Evolutionary conservation across 1,140 invertebrate species (phyloP).

Genomic region (Bombus confusus): DNA sequence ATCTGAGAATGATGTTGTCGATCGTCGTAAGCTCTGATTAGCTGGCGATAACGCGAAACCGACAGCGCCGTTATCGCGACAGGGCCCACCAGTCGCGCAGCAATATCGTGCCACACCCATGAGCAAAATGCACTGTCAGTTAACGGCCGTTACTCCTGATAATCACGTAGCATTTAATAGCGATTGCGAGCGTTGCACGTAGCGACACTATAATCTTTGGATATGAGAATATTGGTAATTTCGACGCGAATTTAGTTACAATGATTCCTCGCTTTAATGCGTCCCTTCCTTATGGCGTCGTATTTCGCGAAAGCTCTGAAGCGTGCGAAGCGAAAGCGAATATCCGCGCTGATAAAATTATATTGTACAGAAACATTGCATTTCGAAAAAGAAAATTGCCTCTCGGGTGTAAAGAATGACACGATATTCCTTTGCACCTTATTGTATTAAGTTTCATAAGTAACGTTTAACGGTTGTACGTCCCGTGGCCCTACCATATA

Average conservation of each 20-base stretch:
- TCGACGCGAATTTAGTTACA: not conserved
- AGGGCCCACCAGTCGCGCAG: not conserved
- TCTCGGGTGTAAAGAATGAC: too few species aligned
- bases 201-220: not conserved
- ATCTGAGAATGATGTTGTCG: not conserved
- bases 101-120: slow-evolving; percentile 9
- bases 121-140: slow-evolving; percentile 2
- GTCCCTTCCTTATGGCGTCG: not conserved
- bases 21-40: not conserved
- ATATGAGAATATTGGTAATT: slow-evolving; percentile 5
- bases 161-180: not conserved
- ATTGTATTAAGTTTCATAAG: accelerated
- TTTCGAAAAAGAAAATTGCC: too few species aligned
- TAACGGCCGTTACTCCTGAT: slow-evolving; percentile 9
- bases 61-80: not conserved
- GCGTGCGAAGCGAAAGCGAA: not conserved
- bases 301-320: not conserved
- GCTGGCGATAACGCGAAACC: not conserved
- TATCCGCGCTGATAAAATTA: not conserved
- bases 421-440: too few species aligned
- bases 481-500: too few species aligned
- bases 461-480: too few species aligned
- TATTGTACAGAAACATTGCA: too few species aligned
- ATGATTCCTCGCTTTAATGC: not conserved
- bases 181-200: not conserved